Percentiles rank a stretch among this genome's conserved stretches.
These are phyloP conservation scores for Glareola pratincola DNA, from an alignment of 2,113 vertebrate genomes.

Conservation along the genomic window DNA sequence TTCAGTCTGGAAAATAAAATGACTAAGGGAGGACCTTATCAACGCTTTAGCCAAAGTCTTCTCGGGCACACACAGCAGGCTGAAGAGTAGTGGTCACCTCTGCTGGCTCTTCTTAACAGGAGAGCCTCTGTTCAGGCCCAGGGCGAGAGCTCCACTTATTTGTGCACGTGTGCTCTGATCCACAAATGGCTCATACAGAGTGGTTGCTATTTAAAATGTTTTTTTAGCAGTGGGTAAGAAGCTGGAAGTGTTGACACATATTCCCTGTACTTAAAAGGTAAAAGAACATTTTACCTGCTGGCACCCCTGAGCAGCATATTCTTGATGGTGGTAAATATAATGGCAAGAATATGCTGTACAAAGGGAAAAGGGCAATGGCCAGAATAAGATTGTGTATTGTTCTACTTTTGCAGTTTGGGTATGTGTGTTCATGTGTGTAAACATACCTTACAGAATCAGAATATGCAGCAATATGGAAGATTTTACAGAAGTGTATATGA, in stretches of 20 bases:
- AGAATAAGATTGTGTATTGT: not conserved
- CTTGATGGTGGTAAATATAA: not conserved
- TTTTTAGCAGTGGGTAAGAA: not conserved
- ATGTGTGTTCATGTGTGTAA: not conserved
- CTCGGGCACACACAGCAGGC: not conserved
- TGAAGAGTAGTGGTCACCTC: not conserved
- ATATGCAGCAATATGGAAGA: not conserved
- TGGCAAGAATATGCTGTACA: not conserved
- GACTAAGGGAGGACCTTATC: too few species aligned
- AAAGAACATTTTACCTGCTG: not conserved
- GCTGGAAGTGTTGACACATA: not conserved
- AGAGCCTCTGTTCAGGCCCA: not conserved
- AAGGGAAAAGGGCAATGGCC: not conserved
- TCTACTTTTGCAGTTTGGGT: not conserved
- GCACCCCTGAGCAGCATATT: not conserved
- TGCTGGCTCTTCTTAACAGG: not conserved
- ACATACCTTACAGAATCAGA: not conserved
- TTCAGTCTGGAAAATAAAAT: too few species aligned
- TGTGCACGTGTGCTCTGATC: not conserved
- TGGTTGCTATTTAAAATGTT: not conserved
- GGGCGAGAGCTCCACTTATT: fast-evolving
- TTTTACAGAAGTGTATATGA: not conserved
- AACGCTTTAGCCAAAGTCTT: not conserved
- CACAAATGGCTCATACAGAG: not conserved
- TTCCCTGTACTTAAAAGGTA: not conserved